Conservation (phyloP, 2,797 vertebrate genomes). For the Eremophila alpestris region DNA sequence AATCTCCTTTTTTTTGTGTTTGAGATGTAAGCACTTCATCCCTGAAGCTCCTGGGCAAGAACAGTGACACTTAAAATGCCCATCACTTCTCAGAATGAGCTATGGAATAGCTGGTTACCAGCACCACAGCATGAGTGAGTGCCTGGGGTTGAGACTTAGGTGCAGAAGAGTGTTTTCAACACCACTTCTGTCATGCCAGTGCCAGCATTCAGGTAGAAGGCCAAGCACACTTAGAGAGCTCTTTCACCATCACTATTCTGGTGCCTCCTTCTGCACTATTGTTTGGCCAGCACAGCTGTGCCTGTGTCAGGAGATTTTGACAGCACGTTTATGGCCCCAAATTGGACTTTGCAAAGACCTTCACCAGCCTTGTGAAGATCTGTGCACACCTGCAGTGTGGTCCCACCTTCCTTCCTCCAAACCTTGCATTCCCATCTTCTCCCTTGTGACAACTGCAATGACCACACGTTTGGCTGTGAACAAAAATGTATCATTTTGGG, state of each 20-base stretch:
- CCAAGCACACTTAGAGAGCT: neutral
- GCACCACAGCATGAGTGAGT: neutral
- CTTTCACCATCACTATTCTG: neutral
- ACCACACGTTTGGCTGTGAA: neutral
- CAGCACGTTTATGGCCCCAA: neutral
- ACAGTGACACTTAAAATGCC: neutral
- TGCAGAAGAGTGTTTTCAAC: neutral
- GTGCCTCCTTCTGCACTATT: neutral
- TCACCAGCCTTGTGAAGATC: neutral
- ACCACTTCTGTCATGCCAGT: neutral
- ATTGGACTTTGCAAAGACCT: neutral
- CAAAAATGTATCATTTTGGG: neutral
- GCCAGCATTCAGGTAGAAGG: neutral
- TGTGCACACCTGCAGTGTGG: neutral
- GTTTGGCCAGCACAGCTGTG: neutral
- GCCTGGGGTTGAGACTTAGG: neutral
- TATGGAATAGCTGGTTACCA: neutral
- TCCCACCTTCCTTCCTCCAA: neutral
- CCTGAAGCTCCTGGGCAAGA: neutral
- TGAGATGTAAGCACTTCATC: neutral
- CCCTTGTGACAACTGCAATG: neutral
- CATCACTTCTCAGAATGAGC: neutral
- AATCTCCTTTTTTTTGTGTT: neutral
- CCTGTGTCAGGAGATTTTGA: neutral
- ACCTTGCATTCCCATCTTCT: neutral